These are phyloP conservation scores for Tupiocoris notatus DNA, from an alignment of 2,888 invertebrate species.

Conservation along the genomic window DNA sequence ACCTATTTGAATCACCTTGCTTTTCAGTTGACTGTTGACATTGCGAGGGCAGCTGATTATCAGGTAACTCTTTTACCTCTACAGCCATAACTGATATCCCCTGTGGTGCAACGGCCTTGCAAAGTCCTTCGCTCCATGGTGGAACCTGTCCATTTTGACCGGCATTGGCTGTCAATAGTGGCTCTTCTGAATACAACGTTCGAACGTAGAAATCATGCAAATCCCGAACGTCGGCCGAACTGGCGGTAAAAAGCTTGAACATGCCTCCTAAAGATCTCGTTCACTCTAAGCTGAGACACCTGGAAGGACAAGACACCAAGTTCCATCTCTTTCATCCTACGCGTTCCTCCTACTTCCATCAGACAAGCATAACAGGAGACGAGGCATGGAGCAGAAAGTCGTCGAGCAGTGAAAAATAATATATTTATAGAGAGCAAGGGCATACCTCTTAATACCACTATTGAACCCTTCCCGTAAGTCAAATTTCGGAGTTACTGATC, in stretches of 20 bases:
- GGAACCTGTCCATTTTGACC: neutral
- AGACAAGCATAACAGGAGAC: too few species aligned
- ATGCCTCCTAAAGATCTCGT: too few species aligned
- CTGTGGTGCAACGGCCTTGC: conserved; percentile 27
- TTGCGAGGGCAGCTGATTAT: too few species aligned
- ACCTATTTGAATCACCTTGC: too few species aligned
- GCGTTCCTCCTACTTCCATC: neutral
- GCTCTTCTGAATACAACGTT: conserved; percentile 38
- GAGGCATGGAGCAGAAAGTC: neutral
- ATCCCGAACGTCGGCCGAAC: conserved; percentile 6
- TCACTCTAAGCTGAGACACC: too few species aligned
- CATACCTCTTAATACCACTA: too few species aligned
- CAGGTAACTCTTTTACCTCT: too few species aligned
- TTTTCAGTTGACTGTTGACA: too few species aligned
- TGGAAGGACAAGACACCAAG: too few species aligned
- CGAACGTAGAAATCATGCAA: conserved; percentile 12
- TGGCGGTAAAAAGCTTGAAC: conserved; percentile 29
- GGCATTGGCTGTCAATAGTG: conserved; percentile 31
- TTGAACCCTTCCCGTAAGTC: too few species aligned
- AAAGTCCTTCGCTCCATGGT: neutral
- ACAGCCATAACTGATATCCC: conserved; percentile 18
- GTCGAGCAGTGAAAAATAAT: neutral
- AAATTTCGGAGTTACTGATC: too few species aligned
- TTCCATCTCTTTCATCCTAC: neutral
- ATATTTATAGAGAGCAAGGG: neutral